Percentiles rank a stretch among this genome's conserved stretches.
Conservation (phyloP, 2,797 vertebrate species). For the Meriones psammophilus region DNA sequence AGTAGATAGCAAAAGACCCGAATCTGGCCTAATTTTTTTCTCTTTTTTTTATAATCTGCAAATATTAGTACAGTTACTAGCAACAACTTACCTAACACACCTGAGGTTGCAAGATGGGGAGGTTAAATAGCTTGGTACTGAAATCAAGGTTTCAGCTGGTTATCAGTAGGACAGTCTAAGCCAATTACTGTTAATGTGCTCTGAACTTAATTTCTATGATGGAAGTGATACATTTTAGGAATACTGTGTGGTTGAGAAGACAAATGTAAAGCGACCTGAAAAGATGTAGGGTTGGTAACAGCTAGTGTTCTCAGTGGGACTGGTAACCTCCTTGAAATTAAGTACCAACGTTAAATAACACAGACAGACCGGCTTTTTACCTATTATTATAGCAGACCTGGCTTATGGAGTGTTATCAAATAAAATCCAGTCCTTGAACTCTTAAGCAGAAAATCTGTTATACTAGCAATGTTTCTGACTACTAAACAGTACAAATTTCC, state of each 20-base stretch:
- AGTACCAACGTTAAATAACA: not conserved
- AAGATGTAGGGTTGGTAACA: not conserved
- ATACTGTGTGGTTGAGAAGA: not conserved
- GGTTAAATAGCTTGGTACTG: not conserved
- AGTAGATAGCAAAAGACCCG: not conserved
- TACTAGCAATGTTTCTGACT: not conserved
- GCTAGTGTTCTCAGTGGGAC: not conserved
- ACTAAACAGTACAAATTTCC: not conserved
- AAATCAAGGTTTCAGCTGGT: not conserved
- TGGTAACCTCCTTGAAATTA: not conserved
- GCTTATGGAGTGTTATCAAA: not conserved
- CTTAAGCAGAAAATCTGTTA: constrained; percentile 37
- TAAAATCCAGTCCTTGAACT: constrained; percentile 19
- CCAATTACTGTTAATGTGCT: constrained; percentile 3
- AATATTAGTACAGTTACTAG: not conserved
- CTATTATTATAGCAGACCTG: not conserved
- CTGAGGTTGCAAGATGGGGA: not conserved
- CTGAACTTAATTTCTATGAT: not conserved
- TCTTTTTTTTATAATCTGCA: not conserved
- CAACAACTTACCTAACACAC: not conserved
- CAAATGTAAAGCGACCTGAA: not conserved
- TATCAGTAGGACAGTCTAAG: not conserved
- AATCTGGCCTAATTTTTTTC: not conserved
- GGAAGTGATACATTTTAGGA: not conserved
- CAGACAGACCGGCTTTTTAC: not conserved